Evolutionary conservation across 2,888 invertebrate genomes (phyloP).

Genomic region (Tetheella fluctuosa): DNA sequence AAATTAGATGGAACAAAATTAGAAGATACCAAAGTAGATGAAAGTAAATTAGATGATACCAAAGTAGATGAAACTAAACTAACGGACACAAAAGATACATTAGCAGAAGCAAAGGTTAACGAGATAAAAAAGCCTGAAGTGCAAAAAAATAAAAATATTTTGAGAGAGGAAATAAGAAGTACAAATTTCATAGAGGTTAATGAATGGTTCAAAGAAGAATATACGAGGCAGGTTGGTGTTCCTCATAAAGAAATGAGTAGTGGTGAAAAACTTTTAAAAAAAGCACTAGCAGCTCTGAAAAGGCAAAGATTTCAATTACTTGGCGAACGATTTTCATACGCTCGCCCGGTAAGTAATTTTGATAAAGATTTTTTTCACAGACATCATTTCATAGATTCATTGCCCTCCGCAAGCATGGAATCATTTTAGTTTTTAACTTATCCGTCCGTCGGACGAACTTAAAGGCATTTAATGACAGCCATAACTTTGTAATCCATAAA

Average conservation of each 20-base stretch:
- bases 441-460: too few relatives aligned
- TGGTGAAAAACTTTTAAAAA: not conserved
- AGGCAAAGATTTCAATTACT: not conserved
- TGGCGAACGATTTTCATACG: not conserved
- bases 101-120: not conserved
- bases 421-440: too few relatives aligned
- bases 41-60: too few relatives aligned
- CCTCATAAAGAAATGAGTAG: conserved; percentile 11
- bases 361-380: too few relatives aligned
- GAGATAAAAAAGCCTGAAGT: not conserved
- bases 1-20: too few relatives aligned
- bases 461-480: too few relatives aligned
- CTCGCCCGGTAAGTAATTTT: not conserved
- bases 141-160: not conserved
- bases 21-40: too few relatives aligned
- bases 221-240: conserved; percentile 15
- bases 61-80: too few relatives aligned
- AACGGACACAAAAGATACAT: not conserved
- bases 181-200: conserved; percentile 1
- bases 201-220: conserved; percentile 17
- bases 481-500: too few relatives aligned
- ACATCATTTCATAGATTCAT: too few relatives aligned
- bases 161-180: conserved; percentile 15
- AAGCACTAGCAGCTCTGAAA: not conserved
- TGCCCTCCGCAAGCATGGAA: too few relatives aligned